Conservation (phyloP, 1,140 invertebrate species). For the Amphibalanus amphitrite region DNA sequence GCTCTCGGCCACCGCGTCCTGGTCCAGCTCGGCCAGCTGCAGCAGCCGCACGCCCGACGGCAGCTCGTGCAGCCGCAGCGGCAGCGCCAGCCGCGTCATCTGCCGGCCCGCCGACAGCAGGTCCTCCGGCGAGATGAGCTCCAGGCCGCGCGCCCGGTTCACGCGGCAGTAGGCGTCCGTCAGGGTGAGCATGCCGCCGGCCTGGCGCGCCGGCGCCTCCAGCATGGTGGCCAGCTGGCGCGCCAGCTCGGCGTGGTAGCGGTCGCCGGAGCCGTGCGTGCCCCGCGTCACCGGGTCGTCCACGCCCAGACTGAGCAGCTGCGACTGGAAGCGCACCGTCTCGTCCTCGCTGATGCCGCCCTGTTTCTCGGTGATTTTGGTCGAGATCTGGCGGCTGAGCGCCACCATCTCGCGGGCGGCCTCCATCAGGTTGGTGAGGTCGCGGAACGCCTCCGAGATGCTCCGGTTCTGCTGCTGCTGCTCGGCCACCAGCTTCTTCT, state of each 20-base stretch:
- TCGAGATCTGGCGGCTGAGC: constrained; percentile 78
- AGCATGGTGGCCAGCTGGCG: constrained; percentile 69
- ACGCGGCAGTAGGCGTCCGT: constrained; percentile 93
- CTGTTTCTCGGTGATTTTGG: constrained; percentile 84
- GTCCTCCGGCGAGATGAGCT: constrained; percentile 86
- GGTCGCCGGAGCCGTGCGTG: constrained; percentile 57
- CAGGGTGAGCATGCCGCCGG: constrained; percentile 88
- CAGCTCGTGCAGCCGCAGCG: constrained; percentile 55
- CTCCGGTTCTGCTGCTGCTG: constrained; percentile 76
- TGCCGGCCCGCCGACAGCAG: constrained; percentile 68
- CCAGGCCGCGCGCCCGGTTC: constrained; percentile 70
- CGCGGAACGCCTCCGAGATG: constrained; percentile 85
- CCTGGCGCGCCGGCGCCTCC: constrained; percentile 63
- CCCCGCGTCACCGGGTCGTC: constrained; percentile 77
- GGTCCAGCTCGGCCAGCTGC: constrained; percentile 52
- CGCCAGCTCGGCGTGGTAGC: constrained; percentile 73
- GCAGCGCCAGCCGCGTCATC: constrained; percentile 40
- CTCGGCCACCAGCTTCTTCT: constrained; percentile 73
- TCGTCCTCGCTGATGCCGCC: constrained; percentile 95
- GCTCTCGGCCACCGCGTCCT: constrained; percentile 39
- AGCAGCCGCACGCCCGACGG: constrained; percentile 81
- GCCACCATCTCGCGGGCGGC: constrained; percentile 96
- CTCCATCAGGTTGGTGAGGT: constrained; percentile 79
- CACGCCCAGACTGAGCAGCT: constrained; percentile 88
- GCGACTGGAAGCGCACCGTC: constrained; percentile 87